phyloP scores from a whole-genome alignment of 2,113 vertebrate genomes.

The Gallinago media region DNA sequence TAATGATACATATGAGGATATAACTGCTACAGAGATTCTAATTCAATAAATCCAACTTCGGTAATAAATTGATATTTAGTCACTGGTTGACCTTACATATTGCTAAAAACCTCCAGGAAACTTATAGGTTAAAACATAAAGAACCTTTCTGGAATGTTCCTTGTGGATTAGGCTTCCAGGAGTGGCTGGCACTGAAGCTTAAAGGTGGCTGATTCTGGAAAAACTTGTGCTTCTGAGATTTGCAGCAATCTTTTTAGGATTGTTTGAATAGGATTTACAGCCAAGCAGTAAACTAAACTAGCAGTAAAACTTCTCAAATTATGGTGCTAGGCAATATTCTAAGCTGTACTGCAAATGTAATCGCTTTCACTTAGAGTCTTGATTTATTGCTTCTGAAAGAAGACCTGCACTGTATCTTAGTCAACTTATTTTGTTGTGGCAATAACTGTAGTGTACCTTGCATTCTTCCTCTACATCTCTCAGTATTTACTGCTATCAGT shows the following conservation, averaged over 20 bases:
- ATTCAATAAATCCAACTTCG: not conserved
- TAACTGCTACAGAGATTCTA: not conserved
- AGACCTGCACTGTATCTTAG: not conserved
- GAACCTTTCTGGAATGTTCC: not conserved
- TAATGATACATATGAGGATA: not conserved
- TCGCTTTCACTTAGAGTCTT: conserved; percentile 49
- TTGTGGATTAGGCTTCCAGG: not conserved
- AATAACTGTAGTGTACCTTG: not conserved
- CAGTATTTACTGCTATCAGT: not conserved
- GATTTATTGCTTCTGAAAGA: conserved; percentile 59
- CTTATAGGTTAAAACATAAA: not conserved
- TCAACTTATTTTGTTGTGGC: not conserved
- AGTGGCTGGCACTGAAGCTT: not conserved
- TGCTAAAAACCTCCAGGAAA: not conserved
- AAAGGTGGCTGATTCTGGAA: not conserved
- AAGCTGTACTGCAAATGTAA: not conserved
- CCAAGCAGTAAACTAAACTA: conserved; percentile 53
- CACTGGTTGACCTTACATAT: not conserved
- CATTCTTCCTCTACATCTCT: not conserved
- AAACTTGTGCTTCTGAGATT: not conserved
- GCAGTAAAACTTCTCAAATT: conserved; percentile 34
- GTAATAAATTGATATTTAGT: not conserved
- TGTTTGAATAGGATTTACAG: conserved; percentile 48
- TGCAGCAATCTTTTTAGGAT: not conserved
- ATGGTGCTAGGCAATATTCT: conserved; percentile 15